Evolutionary conservation across 2,888 invertebrate genomes (phyloP).

Genomic region (Epirrita christyi): DNA sequence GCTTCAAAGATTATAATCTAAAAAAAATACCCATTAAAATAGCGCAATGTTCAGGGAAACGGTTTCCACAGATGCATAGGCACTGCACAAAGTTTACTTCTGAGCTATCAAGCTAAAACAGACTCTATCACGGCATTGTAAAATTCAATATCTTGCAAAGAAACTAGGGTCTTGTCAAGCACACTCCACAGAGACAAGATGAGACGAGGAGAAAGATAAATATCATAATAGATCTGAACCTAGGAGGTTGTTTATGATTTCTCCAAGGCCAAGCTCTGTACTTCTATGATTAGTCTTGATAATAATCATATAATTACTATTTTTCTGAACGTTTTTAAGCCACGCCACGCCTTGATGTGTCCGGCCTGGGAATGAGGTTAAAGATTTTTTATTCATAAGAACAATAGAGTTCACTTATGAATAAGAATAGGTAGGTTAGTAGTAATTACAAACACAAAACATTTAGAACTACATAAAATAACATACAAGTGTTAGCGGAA

Average conservation of each 20-base stretch:
- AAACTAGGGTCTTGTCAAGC: conserved; percentile 30
- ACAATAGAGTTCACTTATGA: no score
- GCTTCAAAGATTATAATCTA: not conserved
- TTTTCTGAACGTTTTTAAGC: no score
- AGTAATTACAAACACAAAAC: no score
- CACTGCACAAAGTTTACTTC: conserved; percentile 7
- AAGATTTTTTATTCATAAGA: no score
- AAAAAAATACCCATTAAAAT: conserved; percentile 9
- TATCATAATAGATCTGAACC: conserved; percentile 30
- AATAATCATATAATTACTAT: no score
- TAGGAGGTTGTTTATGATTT: conserved; percentile 15
- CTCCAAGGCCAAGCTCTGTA: conserved; percentile 17
- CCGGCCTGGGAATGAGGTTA: no score
- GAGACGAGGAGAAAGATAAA: conserved; percentile 41
- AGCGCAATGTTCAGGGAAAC: not conserved
- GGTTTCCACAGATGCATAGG: conserved; percentile 23
- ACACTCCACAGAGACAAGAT: conserved; percentile 46
- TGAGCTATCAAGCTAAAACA: conserved; percentile 8
- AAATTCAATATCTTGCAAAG: conserved; percentile 5
- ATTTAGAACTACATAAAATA: no score
- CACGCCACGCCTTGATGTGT: no score
- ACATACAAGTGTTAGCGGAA: no score
- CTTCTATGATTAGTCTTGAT: not conserved
- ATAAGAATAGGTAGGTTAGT: no score
- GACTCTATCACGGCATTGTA: conserved; percentile 16